phyloP scores from a whole-genome alignment of 30 jellyfish, hydroid and myxozoan species.

The Pelagia noctiluca region DNA sequence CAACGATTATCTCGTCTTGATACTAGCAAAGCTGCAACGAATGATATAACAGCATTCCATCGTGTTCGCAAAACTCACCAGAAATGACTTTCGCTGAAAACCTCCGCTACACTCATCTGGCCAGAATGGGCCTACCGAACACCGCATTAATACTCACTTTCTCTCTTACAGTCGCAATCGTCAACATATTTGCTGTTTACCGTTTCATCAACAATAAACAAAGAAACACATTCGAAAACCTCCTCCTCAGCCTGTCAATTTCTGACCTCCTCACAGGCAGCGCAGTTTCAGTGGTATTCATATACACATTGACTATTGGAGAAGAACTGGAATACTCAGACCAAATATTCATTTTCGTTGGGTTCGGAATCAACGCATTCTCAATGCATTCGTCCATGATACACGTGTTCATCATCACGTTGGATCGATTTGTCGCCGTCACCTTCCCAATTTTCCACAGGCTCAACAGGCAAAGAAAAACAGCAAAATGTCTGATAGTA shows the following conservation, averaged over 20 bases:
- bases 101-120: too few relatives aligned
- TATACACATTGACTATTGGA: neutral
- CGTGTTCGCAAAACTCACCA: too few relatives aligned
- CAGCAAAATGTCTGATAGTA: neutral
- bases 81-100: too few relatives aligned
- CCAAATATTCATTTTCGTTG: neutral
- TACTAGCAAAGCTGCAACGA: too few relatives aligned
- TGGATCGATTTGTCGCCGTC: constrained; percentile 6
- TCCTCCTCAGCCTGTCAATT: neutral
- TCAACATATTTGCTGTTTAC: too few relatives aligned
- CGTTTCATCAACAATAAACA: too few relatives aligned
- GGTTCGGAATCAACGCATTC: neutral
- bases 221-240: neutral
- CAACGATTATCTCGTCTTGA: too few relatives aligned
- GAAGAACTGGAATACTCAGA: neutral
- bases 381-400: neutral
- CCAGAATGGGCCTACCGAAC: too few relatives aligned
- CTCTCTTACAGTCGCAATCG: too few relatives aligned
- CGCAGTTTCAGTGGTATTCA: neutral
- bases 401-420: neutral
- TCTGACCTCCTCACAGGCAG: neutral
- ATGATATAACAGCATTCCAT: too few relatives aligned
- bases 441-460: neutral
- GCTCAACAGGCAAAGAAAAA: neutral
- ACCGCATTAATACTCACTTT: too few relatives aligned